Percentiles rank a stretch among this genome's conserved stretches.
phyloP scores from a whole-genome alignment of 2,797 vertebrate genomes.

The Anabas testudineus region DNA sequence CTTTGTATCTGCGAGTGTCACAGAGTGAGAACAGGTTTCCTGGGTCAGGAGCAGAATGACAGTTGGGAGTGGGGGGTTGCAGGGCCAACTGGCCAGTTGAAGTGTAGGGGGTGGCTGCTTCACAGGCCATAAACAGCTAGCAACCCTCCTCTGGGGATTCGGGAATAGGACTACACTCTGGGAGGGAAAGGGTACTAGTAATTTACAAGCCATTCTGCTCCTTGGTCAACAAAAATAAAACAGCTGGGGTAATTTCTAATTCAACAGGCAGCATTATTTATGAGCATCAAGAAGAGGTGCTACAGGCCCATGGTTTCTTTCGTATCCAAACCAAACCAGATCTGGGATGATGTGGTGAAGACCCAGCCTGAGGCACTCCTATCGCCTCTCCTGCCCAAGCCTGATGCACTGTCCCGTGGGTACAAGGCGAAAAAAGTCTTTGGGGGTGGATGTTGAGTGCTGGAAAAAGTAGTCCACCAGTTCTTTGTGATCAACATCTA shows the following conservation, averaged over 20 bases:
- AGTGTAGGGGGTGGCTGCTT: slow-evolving; percentile 49
- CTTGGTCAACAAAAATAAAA: slow-evolving; percentile 85
- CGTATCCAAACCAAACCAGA: slow-evolving; percentile 77
- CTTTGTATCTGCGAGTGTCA: slow-evolving; percentile 22
- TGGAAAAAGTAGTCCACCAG: slow-evolving; percentile 57
- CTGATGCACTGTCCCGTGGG: slow-evolving; percentile 78
- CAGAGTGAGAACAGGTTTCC: slow-evolving; percentile 19
- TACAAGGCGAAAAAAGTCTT: slow-evolving; percentile 53
- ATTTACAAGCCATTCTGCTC: slow-evolving; percentile 77
- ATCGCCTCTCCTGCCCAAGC: slow-evolving; percentile 70
- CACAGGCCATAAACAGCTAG: slow-evolving; percentile 64
- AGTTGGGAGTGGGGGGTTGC: slow-evolving; percentile 32
- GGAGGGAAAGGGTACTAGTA: slow-evolving; percentile 63
- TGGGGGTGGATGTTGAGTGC: slow-evolving; percentile 54
- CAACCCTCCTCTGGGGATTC: slow-evolving; percentile 62
- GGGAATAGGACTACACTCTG: slow-evolving; percentile 53
- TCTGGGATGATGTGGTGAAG: slow-evolving; percentile 77
- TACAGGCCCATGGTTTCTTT: slow-evolving; percentile 74
- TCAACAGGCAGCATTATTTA: slow-evolving; percentile 87
- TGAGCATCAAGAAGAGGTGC: slow-evolving; percentile 75
- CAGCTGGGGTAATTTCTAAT: slow-evolving; percentile 84
- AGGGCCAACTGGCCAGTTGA: slow-evolving; percentile 31
- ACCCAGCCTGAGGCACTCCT: slow-evolving; percentile 82
- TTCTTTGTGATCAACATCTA: slow-evolving; percentile 65
- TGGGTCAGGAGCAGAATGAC: slow-evolving; percentile 29